A percentile compares a stretch with the other conserved stretches of the same genome.
Conservation (phyloP, 2,888 invertebrate genomes). For the Paralinhomoeus sp. region DNA sequence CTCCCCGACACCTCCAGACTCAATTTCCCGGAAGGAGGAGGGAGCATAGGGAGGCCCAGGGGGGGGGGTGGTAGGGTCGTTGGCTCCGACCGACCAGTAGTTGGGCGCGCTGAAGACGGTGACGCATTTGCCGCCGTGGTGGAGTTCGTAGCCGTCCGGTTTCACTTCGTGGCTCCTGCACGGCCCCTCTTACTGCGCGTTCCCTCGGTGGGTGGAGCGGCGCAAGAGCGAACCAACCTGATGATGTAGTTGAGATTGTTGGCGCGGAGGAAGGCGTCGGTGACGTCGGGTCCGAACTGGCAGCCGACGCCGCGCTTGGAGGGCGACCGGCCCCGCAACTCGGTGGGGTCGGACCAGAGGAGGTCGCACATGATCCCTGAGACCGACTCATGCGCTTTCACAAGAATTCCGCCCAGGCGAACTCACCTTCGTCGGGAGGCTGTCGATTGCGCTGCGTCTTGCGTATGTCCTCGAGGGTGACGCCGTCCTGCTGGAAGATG, state of each 20-base stretch:
- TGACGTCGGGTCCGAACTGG: slow-evolving; percentile 95
- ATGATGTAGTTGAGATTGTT: slow-evolving; percentile 82
- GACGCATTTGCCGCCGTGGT: slow-evolving; percentile 81
- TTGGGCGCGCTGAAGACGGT: slow-evolving; percentile 99
- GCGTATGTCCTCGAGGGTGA: slow-evolving; percentile 73
- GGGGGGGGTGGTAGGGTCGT: no score
- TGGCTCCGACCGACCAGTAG: slow-evolving; percentile 60
- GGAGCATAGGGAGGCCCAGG: no score
- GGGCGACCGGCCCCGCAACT: slow-evolving; percentile 58
- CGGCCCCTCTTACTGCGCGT: not conserved
- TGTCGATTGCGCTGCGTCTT: slow-evolving; percentile 73
- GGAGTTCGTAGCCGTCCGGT: slow-evolving; percentile 76
- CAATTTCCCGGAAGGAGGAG: no score
- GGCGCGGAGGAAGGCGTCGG: slow-evolving; percentile 51
- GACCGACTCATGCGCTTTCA: no score
- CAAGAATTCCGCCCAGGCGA: no score
- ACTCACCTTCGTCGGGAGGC: slow-evolving; percentile 69
- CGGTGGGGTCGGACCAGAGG: slow-evolving; percentile 94
- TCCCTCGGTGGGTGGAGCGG: no score
- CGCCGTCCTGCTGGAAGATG: slow-evolving; percentile 69
- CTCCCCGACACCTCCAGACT: no score
- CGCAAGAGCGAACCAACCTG: slow-evolving; percentile 13
- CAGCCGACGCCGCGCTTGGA: slow-evolving; percentile 93
- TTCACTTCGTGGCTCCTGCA: slow-evolving; percentile 82
- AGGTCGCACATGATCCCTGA: slow-evolving; percentile 86